Evolutionary conservation across 1,140 invertebrate species (phyloP), one percentile per base, ranked within the genome.

Genomic region (Euglossa dilemma): DNA sequence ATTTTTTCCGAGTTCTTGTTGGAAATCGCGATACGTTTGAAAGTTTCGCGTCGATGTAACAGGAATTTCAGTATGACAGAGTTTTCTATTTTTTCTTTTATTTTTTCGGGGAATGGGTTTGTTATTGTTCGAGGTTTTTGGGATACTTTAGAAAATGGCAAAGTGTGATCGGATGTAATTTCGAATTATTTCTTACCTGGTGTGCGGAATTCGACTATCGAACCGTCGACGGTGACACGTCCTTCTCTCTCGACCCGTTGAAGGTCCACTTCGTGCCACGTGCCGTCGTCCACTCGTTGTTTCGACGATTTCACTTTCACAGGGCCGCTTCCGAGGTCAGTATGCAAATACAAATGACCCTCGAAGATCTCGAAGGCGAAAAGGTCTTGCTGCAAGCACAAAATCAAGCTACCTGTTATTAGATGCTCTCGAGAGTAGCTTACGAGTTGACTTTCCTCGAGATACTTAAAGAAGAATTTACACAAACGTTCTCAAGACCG

Each of bases 291-390:
- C 0, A 99, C 96, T 59, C 97, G 95, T 67, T 97, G 94, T 63
- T 97, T 95, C 0, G 98, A 98, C 0, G 97, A 97, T 88, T 97
- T 96, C 20, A 98, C 96, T 90, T 98, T 97, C 1, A 98, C 96
- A 1, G 97, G 95, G 0, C 98, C 98, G n/a, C 98, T 98, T 0
- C 98, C 98, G 25, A 99, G 94, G 92, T 99, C 98, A 75, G 98
- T 94, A 85, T 99, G 97, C 23, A 99, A 96, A 92, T 98, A 99
- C 70, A 99, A 96, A 91, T 99, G 97, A 0, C 98, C 98, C 85
- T 98, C 98, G 59, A 99, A 95, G 83, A 99, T 95, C 93, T 99
- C 99, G 85, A 99, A 96, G 16, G 98, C 98, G 91, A 99, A 98
- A 66, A 99, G 96, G 92, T 99, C 98, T 67, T 96, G 96, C 96